Percentiles rank a stretch among this genome's conserved stretches.
Evolutionary conservation across 2,888 invertebrate species (phyloP).

Genomic region (Tipula unca): DNA sequence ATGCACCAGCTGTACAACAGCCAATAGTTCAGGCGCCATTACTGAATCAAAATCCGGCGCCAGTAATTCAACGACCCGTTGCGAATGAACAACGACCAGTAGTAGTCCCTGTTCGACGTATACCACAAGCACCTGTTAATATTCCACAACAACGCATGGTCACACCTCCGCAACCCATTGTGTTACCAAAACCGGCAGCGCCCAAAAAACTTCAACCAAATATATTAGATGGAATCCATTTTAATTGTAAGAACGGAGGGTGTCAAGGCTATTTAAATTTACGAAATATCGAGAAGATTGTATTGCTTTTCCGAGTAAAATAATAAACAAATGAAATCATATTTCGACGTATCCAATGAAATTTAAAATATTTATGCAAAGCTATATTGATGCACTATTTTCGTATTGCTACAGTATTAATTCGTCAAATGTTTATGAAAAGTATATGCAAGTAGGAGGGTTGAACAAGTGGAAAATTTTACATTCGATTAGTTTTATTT

Average conservation of each 20-base stretch:
- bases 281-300: not conserved
- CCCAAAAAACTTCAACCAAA: not conserved
- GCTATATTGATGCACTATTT: too few relatives aligned
- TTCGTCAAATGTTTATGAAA: too few relatives aligned
- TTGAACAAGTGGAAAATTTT: too few relatives aligned
- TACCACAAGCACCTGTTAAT: not conserved
- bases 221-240: not conserved
- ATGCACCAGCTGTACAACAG: not conserved
- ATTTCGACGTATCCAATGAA: too few relatives aligned
- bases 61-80: not conserved
- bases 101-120: not conserved
- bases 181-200: not conserved
- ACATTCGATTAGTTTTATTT: too few relatives aligned
- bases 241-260: not conserved
- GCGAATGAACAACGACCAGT: not conserved
- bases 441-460: too few relatives aligned
- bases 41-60: not conserved
- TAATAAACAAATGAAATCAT: too few relatives aligned
- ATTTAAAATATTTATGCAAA: too few relatives aligned
- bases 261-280: not conserved
- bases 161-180: not conserved
- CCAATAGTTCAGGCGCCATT: not conserved
- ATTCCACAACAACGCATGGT: not conserved
- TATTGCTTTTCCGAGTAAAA: not conserved
- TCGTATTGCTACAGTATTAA: too few relatives aligned